Evolutionary conservation across 1,140 invertebrate species (phyloP).

Genomic region (Papilio polyxenes): DNA sequence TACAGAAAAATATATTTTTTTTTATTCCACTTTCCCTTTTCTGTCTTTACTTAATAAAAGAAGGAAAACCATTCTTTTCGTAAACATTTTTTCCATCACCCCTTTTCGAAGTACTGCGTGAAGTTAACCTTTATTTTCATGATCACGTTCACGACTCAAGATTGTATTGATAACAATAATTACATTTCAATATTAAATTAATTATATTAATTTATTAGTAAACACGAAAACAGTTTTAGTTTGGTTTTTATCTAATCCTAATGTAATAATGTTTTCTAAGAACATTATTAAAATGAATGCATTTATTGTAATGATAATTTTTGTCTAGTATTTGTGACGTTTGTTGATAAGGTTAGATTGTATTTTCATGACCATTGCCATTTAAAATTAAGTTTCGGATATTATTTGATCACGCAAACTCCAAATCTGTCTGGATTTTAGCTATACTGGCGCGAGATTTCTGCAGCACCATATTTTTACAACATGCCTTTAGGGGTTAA

Average conservation of each 20-base stretch:
- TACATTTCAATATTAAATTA: not conserved
- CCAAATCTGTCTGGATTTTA: no score
- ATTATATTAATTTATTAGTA: not conserved
- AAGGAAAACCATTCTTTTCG: not conserved
- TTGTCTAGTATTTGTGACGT: constrained; percentile 14
- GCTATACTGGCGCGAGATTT: no score
- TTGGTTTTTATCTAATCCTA: not conserved
- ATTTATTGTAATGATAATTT: not conserved
- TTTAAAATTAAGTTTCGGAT: not conserved
- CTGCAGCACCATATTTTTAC: no score
- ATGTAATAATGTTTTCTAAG: constrained; percentile 12
- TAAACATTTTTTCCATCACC: not conserved
- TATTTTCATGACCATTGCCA: not conserved
- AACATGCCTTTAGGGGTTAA: no score
- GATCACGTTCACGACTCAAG: constrained; percentile 18
- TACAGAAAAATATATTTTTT: not conserved
- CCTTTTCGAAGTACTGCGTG: not conserved
- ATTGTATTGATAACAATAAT: constrained; percentile 16
- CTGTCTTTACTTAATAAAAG: no score
- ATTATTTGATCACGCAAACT: no score
- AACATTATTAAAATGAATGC: constrained; percentile 1
- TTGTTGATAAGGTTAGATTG: not conserved
- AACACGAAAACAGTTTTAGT: constrained; percentile 13
- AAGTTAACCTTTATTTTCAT: constrained; percentile 5
- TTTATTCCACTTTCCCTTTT: no score